Evolutionary conservation across 2,797 vertebrate genomes (phyloP), one percentile per base, ranked within the genome.

Genomic region (Gila robusta): DNA sequence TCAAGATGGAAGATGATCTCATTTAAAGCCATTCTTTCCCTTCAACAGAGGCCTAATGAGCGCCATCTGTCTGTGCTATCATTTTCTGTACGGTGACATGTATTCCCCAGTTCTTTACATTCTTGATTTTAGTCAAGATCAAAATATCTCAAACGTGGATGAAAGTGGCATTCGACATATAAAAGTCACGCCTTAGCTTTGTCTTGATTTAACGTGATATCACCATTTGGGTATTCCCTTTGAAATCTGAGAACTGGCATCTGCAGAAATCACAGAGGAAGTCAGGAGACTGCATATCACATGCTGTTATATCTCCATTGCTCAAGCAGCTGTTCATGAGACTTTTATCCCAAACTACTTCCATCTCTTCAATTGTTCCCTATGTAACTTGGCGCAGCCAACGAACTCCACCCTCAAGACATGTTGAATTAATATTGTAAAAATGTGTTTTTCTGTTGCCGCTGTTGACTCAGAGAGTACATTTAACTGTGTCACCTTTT

Each of bases 181-280:
- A 93, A 92, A 91, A 95, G 94, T 94, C 93, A 91, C 94, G 93
- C 93, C 88, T 82, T 87, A 95, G 91, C 94, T 94, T 94, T 95
- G 93, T 94, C 94, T 94, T 93, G 93, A 95, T 95, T 95, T 91
- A 95, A 94, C 94, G 90, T 93, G 92, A 95, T 94, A 93, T 93
- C 91, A 93, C 90, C 91, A 90, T 93, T 94, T 90, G 89, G 92
- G 91, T 93, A 95, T 96, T 96, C 95, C 92, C 94, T 96, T 96
- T 96, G 95, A 96, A 95, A 94, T 89, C 56, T 74, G 82, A 91
- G 90, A 93, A 93, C 91, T 93, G 94, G 91, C 94, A 93, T 94
- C 89, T 95, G 92, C 93, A 93, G 93, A 94, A 95, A 96, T 96
- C 93, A 95, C 90, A 94, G 92, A 90, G 90, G 93, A 94, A 95